Evolutionary conservation across 2,888 invertebrate genomes (phyloP).

Genomic region (Odontocerum albicorne): DNA sequence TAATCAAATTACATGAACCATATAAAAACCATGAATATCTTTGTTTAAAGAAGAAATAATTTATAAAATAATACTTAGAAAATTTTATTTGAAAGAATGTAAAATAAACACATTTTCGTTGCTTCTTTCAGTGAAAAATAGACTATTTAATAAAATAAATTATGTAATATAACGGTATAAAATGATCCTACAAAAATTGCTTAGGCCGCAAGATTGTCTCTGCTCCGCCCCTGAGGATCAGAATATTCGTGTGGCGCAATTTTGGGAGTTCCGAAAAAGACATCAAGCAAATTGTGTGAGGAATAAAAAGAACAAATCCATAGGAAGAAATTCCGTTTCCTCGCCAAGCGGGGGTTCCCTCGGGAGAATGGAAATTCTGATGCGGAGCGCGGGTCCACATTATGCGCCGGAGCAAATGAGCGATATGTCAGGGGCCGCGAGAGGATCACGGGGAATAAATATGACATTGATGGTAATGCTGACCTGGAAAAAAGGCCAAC

Average conservation of each 20-base stretch:
- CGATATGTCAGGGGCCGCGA: constrained; percentile 8
- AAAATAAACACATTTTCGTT: too few species aligned
- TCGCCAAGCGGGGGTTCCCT: constrained; percentile 4
- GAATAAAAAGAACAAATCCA: constrained; percentile 17
- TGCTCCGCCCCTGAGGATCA: too few species aligned
- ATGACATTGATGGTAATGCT: constrained; percentile 26
- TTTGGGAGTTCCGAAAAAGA: constrained; percentile 12
- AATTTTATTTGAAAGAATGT: too few species aligned
- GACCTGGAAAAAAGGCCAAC: constrained; percentile 21
- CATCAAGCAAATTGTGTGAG: constrained; percentile 19
- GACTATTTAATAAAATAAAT: too few species aligned
- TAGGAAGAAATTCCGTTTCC: constrained; percentile 17
- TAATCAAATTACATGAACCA: too few species aligned
- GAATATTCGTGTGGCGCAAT: constrained; percentile 10
- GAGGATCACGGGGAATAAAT: constrained; percentile 6
- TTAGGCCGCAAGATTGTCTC: too few species aligned
- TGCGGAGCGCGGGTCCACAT: constrained; percentile 2
- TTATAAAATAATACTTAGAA: too few species aligned
- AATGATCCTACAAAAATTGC: too few species aligned
- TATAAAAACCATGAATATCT: too few species aligned
- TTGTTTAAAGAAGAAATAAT: too few species aligned
- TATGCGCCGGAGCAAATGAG: constrained; percentile 16
- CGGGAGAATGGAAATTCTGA: constrained; percentile 18
- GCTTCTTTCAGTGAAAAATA: too few species aligned
- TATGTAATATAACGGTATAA: too few species aligned